Evolutionary conservation across 2,888 invertebrate genomes (phyloP).

Genomic region (Ormyrus labotus): DNA sequence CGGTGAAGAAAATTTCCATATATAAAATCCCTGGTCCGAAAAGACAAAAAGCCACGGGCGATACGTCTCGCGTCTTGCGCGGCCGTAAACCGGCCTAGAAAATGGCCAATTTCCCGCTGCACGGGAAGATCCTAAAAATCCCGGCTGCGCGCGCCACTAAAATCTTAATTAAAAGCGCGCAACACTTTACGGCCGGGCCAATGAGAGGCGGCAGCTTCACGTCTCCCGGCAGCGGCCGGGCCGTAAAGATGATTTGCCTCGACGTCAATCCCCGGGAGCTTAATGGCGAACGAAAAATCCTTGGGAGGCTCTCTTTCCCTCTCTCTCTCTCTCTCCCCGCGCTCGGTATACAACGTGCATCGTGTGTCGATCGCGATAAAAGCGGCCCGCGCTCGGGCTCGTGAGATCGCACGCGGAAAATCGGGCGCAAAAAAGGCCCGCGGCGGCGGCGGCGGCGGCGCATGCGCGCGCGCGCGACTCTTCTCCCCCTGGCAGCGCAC

Average conservation of each 20-base stretch:
- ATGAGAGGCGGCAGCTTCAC: constrained; percentile 3
- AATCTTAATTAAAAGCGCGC: constrained; percentile 35
- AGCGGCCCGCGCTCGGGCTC: constrained; percentile 4
- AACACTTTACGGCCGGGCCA: neutral
- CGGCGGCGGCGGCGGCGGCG: neutral
- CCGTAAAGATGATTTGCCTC: constrained; percentile 47
- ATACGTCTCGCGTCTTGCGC: no score
- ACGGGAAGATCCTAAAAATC: constrained; percentile 9
- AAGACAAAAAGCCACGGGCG: no score
- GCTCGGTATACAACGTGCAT: neutral
- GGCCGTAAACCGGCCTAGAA: no score
- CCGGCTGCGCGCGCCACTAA: constrained; percentile 21
- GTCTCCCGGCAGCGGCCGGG: no score
- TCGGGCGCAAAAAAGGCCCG: constrained; percentile 20
- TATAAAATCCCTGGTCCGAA: no score
- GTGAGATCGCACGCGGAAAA: constrained; percentile 11
- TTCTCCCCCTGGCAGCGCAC: neutral
- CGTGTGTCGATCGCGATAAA: constrained; percentile 46
- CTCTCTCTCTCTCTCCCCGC: neutral
- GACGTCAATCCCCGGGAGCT: constrained; percentile 9
- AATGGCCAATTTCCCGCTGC: neutral
- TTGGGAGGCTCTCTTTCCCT: neutral
- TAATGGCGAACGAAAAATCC: constrained; percentile 38
- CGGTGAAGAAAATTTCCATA: no score
- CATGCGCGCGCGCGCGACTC: neutral